phyloP scores from a whole-genome alignment of 2,797 vertebrate species.

The Diceros bicornis region DNA sequence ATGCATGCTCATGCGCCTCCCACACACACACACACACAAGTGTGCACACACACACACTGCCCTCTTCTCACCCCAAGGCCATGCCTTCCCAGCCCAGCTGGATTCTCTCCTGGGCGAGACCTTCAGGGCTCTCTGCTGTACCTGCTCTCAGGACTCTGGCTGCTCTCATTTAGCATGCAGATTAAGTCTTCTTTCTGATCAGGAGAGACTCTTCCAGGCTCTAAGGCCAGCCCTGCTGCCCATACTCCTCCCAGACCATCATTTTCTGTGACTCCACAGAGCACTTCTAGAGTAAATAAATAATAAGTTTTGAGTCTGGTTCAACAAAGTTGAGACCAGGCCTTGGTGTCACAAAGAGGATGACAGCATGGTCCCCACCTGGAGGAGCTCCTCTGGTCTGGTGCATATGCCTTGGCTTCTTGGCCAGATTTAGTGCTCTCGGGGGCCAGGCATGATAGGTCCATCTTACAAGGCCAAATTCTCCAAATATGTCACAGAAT shows the following conservation, averaged over 20 bases:
- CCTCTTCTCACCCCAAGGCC: not conserved
- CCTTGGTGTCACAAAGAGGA: not conserved
- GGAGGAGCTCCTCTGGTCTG: not conserved
- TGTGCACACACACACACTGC: not conserved
- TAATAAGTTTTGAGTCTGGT: not conserved
- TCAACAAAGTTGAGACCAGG: not conserved
- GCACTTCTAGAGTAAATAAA: not conserved
- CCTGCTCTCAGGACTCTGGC: not conserved
- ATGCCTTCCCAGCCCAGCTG: not conserved
- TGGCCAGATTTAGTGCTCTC: not conserved
- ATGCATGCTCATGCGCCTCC: accelerated
- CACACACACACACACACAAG: accelerated
- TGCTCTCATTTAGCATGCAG: not conserved
- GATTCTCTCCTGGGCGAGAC: not conserved
- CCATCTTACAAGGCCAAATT: not conserved
- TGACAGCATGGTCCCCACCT: accelerated
- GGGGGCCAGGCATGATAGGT: not conserved
- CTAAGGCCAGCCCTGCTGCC: not conserved
- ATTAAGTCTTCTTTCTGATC: not conserved
- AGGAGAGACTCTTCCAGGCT: not conserved
- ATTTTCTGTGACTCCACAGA: not conserved
- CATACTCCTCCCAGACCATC: not conserved
- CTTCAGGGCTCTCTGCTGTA: not conserved
- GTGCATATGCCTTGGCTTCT: not conserved
- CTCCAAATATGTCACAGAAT: slow-evolving; percentile 35